phyloP scores from a whole-genome alignment of 1,140 invertebrate species.

The Leguminivora glycinivorella region DNA sequence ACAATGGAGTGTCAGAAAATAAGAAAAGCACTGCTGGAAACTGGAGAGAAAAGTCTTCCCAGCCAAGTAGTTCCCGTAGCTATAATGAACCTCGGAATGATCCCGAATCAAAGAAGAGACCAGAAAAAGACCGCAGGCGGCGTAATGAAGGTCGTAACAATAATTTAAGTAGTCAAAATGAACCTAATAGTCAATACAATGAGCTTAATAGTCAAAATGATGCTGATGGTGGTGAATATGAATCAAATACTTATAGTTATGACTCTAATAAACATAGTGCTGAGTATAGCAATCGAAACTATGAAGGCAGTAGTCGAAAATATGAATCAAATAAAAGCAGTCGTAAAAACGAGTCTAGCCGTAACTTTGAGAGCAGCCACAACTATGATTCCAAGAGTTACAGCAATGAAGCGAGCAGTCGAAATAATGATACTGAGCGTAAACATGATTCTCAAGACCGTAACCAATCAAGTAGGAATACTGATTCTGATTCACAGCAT shows the following conservation, averaged over 20 bases:
- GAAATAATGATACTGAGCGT: conserved; percentile 37
- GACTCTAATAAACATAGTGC: conserved; percentile 30
- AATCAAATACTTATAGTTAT: conserved; percentile 9
- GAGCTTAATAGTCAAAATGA: conserved; percentile 24
- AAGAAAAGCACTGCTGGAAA: conserved; percentile 49
- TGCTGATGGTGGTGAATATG: conserved; percentile 10
- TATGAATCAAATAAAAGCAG: conserved; percentile 35
- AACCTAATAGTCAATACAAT: conserved; percentile 34
- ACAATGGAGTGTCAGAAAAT: conserved; percentile 38
- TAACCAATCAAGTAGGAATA: conserved; percentile 46
- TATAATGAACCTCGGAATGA: conserved; percentile 36
- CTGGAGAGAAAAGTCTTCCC: conserved; percentile 55
- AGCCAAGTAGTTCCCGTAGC: conserved; percentile 45
- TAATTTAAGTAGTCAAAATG: conserved; percentile 32
- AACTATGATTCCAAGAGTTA: conserved; percentile 36
- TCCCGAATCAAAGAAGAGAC: conserved; percentile 37
- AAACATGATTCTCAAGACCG: conserved; percentile 32
- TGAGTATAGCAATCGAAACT: conserved; percentile 32
- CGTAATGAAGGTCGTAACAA: conserved; percentile 33
- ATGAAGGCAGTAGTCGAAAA: conserved; percentile 39
- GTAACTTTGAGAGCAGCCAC: conserved; percentile 23
- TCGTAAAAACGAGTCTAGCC: conserved; percentile 1
- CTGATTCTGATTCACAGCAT: conserved; percentile 33
- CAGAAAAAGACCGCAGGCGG: conserved; percentile 35
- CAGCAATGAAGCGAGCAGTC: conserved; percentile 39